Evolutionary conservation across 1,140 invertebrate species (phyloP).

Genomic region (Bradynema listronoti): DNA sequence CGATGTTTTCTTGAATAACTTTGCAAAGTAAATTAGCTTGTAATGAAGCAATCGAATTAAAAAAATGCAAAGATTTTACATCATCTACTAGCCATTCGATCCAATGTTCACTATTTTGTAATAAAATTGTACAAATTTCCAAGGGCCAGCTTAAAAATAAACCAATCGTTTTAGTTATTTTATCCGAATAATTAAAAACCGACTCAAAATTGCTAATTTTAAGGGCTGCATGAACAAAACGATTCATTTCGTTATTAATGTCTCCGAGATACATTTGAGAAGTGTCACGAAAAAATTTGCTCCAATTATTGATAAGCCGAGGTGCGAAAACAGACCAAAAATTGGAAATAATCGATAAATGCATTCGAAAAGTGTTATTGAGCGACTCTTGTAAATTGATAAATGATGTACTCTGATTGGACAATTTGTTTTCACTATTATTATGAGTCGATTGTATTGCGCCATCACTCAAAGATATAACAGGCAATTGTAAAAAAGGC

Average conservation of each 20-base stretch:
- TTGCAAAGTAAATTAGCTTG: constrained; percentile 20
- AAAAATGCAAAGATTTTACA: constrained; percentile 17
- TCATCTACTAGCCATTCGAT: constrained; percentile 25
- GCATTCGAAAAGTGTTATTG: constrained; percentile 17
- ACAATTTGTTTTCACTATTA: no score
- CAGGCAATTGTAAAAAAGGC: no score
- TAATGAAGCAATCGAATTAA: constrained; percentile 33
- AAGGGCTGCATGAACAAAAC: constrained; percentile 17
- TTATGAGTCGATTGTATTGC: no score
- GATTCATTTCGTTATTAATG: constrained; percentile 17
- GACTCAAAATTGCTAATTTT: constrained; percentile 32
- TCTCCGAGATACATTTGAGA: constrained; percentile 21
- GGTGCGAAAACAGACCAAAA: constrained; percentile 24
- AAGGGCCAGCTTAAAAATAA: constrained; percentile 27
- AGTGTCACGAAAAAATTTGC: constrained; percentile 2
- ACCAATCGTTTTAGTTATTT: not conserved
- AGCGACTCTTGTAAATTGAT: not conserved
- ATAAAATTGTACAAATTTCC: constrained; percentile 32
- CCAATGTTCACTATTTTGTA: constrained; percentile 30
- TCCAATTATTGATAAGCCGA: constrained; percentile 16
- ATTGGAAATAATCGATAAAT: constrained; percentile 19
- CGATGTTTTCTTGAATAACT: constrained; percentile 27
- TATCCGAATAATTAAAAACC: constrained; percentile 7
- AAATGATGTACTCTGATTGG: no score
- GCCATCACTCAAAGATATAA: no score